Conservation (phyloP, 2,888 invertebrate species). For the Strigamia crassipes region DNA sequence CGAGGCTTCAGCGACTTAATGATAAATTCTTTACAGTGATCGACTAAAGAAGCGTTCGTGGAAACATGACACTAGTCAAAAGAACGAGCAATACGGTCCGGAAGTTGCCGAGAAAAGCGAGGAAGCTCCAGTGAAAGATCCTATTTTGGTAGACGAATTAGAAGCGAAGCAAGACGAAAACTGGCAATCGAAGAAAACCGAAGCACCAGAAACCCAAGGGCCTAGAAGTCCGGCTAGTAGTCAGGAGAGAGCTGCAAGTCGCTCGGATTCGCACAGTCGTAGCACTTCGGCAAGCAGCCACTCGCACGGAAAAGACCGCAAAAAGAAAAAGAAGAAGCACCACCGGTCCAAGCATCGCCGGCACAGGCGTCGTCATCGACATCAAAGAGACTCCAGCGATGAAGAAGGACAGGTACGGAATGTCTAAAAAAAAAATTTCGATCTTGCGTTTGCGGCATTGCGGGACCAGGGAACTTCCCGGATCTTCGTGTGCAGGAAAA, state of each 20-base stretch:
- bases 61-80: slow-evolving; percentile 34
- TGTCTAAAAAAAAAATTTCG: too few species aligned
- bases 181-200: not conserved
- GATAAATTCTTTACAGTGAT: not conserved
- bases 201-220: not conserved
- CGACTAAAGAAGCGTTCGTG: slow-evolving; percentile 29
- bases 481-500: too few species aligned
- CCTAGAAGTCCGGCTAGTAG: slow-evolving; percentile 39
- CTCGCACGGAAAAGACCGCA: slow-evolving; percentile 39
- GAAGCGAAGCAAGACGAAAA: not conserved
- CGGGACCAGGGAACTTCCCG: too few species aligned
- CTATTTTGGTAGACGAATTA: not conserved
- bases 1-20: too few species aligned
- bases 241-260: not conserved
- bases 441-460: too few species aligned
- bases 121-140: not conserved
- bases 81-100: slow-evolving; percentile 20
- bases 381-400: slow-evolving; percentile 25
- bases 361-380: slow-evolving; percentile 25
- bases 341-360: slow-evolving; percentile 46
- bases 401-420: slow-evolving; percentile 44
- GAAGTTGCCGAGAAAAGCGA: not conserved
- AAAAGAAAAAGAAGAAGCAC: slow-evolving; percentile 47
- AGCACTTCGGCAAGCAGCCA: slow-evolving; percentile 33
- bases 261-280: slow-evolving; percentile 39